Evolutionary conservation across 2,113 vertebrate genomes (phyloP).

Genomic region (Callopanchax toddi): DNA sequence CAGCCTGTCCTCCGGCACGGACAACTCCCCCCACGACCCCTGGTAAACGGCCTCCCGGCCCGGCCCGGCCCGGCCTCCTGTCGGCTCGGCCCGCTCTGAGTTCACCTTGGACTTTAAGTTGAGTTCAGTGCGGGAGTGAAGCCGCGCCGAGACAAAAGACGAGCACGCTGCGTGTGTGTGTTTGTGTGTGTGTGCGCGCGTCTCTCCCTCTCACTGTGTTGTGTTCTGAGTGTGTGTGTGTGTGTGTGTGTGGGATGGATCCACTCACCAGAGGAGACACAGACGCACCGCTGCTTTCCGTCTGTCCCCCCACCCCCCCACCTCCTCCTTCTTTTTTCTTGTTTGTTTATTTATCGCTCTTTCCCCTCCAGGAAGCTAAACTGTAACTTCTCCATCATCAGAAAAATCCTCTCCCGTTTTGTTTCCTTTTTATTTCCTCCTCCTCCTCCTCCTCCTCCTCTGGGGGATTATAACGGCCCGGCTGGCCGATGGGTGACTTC

Average conservation of each 20-base stretch:
- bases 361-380: constrained; percentile 53
- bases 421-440: not conserved
- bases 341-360: constrained; percentile 61
- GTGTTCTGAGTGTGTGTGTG: constrained; percentile 24
- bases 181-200: constrained; percentile 6
- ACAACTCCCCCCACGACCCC: constrained; percentile 93
- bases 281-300: constrained; percentile 61
- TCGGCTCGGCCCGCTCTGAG: constrained; percentile 52
- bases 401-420: constrained; percentile 46
- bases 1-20: constrained; percentile 91
- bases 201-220: too few relatives aligned
- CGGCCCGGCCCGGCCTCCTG: not conserved
- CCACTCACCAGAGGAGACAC: constrained; percentile 64
- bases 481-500: constrained; percentile 74
- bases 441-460: constrained; percentile 41
- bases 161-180: constrained; percentile 66
- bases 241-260: constrained; percentile 69
- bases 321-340: constrained; percentile 8
- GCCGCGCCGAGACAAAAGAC: constrained; percentile 80
- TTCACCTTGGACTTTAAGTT: constrained; percentile 76
- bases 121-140: constrained; percentile 72
- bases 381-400: constrained; percentile 73
- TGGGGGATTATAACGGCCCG: constrained; percentile 80
- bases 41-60: constrained; percentile 80
- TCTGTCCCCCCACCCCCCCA: constrained; percentile 1